Base-by-base conservation (phyloP, 64 coral and sea anemone genomes). In the Dendrophyllia cribrosa region DNA sequence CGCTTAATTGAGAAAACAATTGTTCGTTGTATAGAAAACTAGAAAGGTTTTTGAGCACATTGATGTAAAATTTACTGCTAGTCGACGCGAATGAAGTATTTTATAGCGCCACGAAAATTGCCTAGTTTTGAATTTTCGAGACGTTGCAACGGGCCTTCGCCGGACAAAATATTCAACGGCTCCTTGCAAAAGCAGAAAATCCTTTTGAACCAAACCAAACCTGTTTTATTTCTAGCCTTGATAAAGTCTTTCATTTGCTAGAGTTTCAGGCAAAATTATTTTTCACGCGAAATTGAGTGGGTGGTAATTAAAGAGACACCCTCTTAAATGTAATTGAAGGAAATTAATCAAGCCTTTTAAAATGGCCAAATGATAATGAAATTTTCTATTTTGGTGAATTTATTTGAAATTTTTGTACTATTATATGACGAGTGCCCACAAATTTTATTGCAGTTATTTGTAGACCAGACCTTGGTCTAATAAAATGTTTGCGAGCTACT, bases 281-380 rank as follows among this genome's bases (percentile, higher is more conserved):
- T 79, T 79, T 56, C 14, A n/a, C 52, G 46, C 46, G 17, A 59
- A 79, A 58, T 26, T 79, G 46, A 79, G 46, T 59, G 77, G 77
- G 51, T 58, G 77, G 48, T 79, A 55, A 17, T 52, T 56, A 58
- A 9, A 19, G 15, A 79, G 76, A 79, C 49, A 20, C 6, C 76
- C 76, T 79, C 76, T 58, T 79, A 79, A 79, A n/a, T 61, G 4
- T 82, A n/a, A n/a, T n/a, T n/a, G n/a, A n/a, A n/a, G n/a, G n/a
- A n/a, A n/a, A n/a, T n/a, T n/a, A n/a, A n/a, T n/a, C n/a, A n/a
- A n/a, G n/a, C n/a, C n/a, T n/a, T n/a, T n/a, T n/a, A n/a, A n/a
- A n/a, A n/a, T n/a, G n/a, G n/a, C n/a, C n/a, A n/a, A n/a, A n/a
- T n/a, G n/a, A n/a, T n/a, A n/a, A n/a, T n/a, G n/a, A n/a, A n/a